Conservation (phyloP, 2,888 invertebrate species). For the Alsophila aescularia region DNA sequence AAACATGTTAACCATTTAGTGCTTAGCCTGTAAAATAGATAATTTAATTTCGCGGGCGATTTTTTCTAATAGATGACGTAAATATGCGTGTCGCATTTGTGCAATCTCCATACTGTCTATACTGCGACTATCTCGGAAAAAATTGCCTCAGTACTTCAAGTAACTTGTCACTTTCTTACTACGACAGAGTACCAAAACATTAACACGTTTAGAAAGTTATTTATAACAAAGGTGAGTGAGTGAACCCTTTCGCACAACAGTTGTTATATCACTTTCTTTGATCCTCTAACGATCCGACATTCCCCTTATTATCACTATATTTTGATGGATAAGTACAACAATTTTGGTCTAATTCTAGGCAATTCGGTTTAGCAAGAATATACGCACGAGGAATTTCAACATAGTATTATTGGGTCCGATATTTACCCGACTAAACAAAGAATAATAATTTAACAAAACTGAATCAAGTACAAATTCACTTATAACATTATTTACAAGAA, state of each 20-base stretch:
- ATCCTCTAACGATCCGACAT: conserved; percentile 56
- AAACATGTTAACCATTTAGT: conserved; percentile 6
- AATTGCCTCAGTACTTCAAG: neutral
- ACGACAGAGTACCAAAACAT: conserved; percentile 9
- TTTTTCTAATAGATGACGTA: neutral
- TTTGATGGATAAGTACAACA: conserved; percentile 79
- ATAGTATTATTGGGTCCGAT: too few species aligned
- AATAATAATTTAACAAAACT: too few species aligned
- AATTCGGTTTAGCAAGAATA: conserved; percentile 65
- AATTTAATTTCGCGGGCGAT: neutral
- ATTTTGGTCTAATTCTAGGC: conserved; percentile 78
- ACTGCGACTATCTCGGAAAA: neutral
- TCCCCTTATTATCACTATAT: conserved; percentile 71
- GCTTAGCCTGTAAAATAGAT: neutral
- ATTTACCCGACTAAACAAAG: too few species aligned
- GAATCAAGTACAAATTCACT: too few species aligned
- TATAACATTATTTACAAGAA: too few species aligned
- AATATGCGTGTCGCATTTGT: neutral
- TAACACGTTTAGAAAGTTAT: neutral
- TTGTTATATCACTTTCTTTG: conserved; percentile 52
- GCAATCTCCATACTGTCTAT: neutral
- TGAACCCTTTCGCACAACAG: conserved; percentile 59
- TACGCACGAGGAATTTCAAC: conserved; percentile 23
- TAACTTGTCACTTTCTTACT: neutral
- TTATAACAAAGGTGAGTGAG: conserved; percentile 33